Evolutionary conservation across 2,797 vertebrate genomes (phyloP), one percentile per base, ranked within the genome.

Genomic region (Hemibagrus guttatus): DNA sequence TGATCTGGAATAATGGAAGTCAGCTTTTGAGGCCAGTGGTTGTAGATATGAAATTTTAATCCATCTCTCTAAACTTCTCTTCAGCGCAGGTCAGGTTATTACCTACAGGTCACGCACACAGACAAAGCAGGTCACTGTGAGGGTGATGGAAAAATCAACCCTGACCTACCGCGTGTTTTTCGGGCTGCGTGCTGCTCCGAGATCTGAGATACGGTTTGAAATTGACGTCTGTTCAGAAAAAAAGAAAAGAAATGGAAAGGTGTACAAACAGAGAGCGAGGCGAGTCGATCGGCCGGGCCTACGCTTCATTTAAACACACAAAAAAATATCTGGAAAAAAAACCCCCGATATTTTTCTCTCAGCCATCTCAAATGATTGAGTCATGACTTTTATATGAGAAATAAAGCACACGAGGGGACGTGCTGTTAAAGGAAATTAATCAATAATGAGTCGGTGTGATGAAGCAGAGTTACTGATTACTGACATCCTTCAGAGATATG

Each of bases 41-140:
- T 64, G 49, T 81, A 84, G 85, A 87, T 74, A 90, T 92, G 79
- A 92, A 91, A 91, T 91, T 92, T 91, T 92, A 87, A 92, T 91
- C 75, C 59, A 23, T 85, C 66, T n/a, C 85, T 90, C 84, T 84
- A 56, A 84, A 87, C 52, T 88, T 75, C 85, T 81, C 64, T 28
- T 81, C 86, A 76, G 74, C 39, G 49, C 61, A 87, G 82, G 83
- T 69, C 79, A 86, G 86, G 83, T 87, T 87, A 89, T 90, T 89
- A 78, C 85, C 79, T 59, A 69, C 68, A 89, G 90, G 90, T 91
- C 88, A 88, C 68, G 54, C 83, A 84, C 84, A 87, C 89, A 89
- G 83, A 91, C 89, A 90, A 81, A 79, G 59, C 84, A 54, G 87
- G 88, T 87, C 78, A 76, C 21, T 61, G 49, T 35, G 39, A 80